Conservation (phyloP, 2,797 vertebrate genomes). For the Parauchenoglanis punctatus region DNA sequence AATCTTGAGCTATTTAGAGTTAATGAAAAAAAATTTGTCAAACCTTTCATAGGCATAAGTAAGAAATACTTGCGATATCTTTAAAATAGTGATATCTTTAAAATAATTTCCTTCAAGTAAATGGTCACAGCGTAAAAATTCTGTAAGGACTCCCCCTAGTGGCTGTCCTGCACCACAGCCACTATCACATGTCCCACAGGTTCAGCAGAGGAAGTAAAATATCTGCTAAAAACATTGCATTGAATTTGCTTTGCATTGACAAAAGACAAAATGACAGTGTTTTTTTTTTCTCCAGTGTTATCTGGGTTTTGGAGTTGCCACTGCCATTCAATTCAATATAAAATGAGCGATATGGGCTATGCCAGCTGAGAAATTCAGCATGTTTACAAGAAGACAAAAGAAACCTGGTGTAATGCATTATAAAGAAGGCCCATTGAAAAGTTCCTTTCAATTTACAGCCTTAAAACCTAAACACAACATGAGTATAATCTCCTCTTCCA, state of each 20-base stretch:
- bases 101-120: slow-evolving; percentile 6
- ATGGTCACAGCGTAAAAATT: neutral
- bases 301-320: slow-evolving; percentile 28
- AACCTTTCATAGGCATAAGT: neutral
- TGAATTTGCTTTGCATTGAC: slow-evolving; percentile 32
- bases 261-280: slow-evolving; percentile 47
- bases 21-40: neutral
- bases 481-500: neutral
- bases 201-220: neutral
- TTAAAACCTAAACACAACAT: slow-evolving; percentile 8
- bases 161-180: neutral
- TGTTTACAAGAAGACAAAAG: slow-evolving; percentile 37
- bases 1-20: neutral
- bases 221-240: slow-evolving; percentile 16
- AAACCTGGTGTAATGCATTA: slow-evolving; percentile 5
- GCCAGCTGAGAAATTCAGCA: neutral
- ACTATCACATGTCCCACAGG: neutral
- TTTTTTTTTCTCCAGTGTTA: neutral
- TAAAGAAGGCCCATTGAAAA: slow-evolving; percentile 44
- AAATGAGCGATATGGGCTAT: slow-evolving; percentile 61
- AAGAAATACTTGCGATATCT: neutral
- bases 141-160: slow-evolving; percentile 5
- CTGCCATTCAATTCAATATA: slow-evolving; percentile 70
- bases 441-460: slow-evolving; percentile 59
- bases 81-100: neutral